Base-by-base conservation (phyloP, 1,140 invertebrate species). In the Sycophaga agraensis region DNA sequence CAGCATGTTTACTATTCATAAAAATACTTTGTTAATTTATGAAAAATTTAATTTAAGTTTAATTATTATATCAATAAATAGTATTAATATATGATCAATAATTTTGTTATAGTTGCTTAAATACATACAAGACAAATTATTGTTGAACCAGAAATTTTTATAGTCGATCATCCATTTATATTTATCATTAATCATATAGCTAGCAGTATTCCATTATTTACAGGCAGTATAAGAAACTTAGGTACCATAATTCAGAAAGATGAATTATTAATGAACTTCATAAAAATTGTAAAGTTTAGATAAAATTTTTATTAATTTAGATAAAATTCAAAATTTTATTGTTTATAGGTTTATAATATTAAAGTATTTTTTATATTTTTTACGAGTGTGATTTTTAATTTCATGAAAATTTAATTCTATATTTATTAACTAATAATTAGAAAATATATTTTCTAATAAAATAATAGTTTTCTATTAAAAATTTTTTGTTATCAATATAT, bases 101-200 rank as follows among this genome's bases (percentile, higher is more conserved):
- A 34, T 50, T 17, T 49, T 31, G 3, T 48, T 43, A 39, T 42
- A 80, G 77, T 55, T 49, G 70, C 50, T 12, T 28, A 59, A 55
- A 69, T 76, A 21, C 64, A 72, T 60, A 17, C 68, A 9, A 64
- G 46, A 66, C 70, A 77, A 59, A 54, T 54, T 42, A 48, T 49
- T 55, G 0, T 58, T 4, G 22, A 57, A 17, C 50, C 64, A 9
- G 64, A 70, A 17, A 40, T 67, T 17, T 79, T 80, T 60, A 8
- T 66, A 11, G 66, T 78, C 3, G 68, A 80, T 65, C 70, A 67
- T 56, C 77, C 78, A 34, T 80, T 80, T 31, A 68, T 79, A 63
- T 73, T 79, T 53, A 48, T 68, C 11, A 71, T 80, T 46, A 57
- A 70, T 53, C 66, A 79, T 45, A 72, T 71, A 60, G 59, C 66